Base-by-base conservation (phyloP, 1,140 invertebrate species). In the Sesamia nonagrioides region DNA sequence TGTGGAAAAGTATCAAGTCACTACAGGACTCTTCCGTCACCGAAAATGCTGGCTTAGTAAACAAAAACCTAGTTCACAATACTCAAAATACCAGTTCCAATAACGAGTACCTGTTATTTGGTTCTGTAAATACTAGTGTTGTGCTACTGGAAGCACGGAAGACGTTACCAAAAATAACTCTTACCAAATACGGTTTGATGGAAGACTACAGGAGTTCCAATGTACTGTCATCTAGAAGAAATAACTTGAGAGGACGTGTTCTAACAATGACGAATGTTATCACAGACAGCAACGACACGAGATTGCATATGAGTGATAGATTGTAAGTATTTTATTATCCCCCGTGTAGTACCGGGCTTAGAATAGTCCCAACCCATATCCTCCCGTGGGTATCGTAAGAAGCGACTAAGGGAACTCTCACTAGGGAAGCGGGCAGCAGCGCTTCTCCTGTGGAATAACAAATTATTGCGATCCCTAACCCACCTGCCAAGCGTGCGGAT, bases 211-310 rank as follows among this genome's bases (percentile, higher is more conserved):
- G 87, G 72, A 56, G 60, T 11, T 80, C 79, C 0, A 90, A 81
- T 60, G 83, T 88, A 0, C 61, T 92, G 35, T 89, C 89, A 11
- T 27, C 63, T 0, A 86, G 87, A 78, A 83, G 92, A 33, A 81
- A 56, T 8, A 69, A 94, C 79, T 63, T 94, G n/a, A 84, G 83
- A 77, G 50, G 77, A 33, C 88, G 92, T 74, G 80, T 81, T 0
- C 78, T 94, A 6, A 94, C 91, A 0, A 92, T 94, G 89, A 87
- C 78, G 0, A 92, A 92, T 79, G 91, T 94, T 6, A 89, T 94
- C 0, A 91, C 88, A 0, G 92, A 94, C 21, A 92, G 87, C 73
- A 94, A 94, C 68, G 86, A 92, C 4, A 93, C 92, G 0, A 88
- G 83, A 37, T 63, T 82, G 2, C 92, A 94, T 82, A 79, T 94